Evolutionary conservation across 2,113 vertebrate genomes (phyloP), one percentile per base, ranked within the genome.

Genomic region (Chaetorhynchus papuensis): DNA sequence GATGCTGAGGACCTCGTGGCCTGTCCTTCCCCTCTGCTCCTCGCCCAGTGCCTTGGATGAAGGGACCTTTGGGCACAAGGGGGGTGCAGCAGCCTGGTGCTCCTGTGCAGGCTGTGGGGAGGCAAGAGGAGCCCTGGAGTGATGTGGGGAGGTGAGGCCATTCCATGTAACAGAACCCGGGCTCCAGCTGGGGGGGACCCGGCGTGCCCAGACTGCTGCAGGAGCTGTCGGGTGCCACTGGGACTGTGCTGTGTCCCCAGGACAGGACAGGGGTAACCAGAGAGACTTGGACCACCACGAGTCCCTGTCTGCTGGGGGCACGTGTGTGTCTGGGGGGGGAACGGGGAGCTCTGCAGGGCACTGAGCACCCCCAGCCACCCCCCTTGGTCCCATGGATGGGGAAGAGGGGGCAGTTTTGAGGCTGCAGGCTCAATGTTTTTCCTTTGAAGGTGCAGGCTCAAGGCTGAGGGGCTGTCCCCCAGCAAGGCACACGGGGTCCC

Each of bases 261-360:
- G 54, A 19, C 19, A 68, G 23, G 28, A 41, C 8, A 15, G 19
- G 22, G 16, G 12, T 35, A 33, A 47, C 35, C 78, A 63, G 35
- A 52, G 47, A 45, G 20, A 35, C 33, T 19, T 24, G 35, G 23
- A 14, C 17, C 35, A 35, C n/a, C 3, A 3, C 3, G 18, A 90
- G 30, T 49, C 20, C 15, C 31, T 63, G 13, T 26, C 30, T 76
- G 30, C 47, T 31, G 42, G 31, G 11, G 15, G 1, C 27, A 76
- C 0, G 0, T 11, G 11, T 42, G 13, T 52, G 7, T 45, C 50
- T 24, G 13, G 4, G 10, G 19, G 14, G 14, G 10, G 5, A 4
- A 31, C 0, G 0, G 39, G 33, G 50, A 64, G 9, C 27, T 47
- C 30, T 59, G 35, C 68, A 54, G 42, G 59, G 47, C 13, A 9